These are phyloP conservation scores for Xestia rhomboidea DNA, from an alignment of 2,888 invertebrate genomes.

Conservation along the genomic window DNA sequence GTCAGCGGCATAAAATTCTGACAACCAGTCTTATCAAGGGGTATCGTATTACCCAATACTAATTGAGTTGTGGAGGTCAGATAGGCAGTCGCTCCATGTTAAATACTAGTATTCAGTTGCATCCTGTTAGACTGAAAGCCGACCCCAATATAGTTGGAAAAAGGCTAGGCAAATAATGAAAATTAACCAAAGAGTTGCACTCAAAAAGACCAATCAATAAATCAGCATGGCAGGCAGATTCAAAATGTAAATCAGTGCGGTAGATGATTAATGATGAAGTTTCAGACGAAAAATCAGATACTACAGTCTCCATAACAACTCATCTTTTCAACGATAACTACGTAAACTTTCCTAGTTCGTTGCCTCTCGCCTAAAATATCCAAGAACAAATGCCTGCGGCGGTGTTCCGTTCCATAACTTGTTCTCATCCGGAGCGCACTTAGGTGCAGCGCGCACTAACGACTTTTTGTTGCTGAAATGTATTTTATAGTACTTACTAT, in stretches of 20 bases:
- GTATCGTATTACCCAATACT: too few species aligned
- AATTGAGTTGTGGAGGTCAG: too few species aligned
- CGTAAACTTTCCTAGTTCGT: constrained; percentile 53
- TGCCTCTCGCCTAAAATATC: constrained; percentile 67
- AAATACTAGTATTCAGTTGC: too few species aligned
- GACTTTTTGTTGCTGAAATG: constrained; percentile 42
- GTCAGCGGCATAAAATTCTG: too few species aligned
- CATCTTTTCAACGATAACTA: constrained; percentile 40
- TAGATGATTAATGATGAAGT: constrained; percentile 1
- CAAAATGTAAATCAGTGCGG: not conserved
- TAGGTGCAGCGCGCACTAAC: constrained; percentile 52
- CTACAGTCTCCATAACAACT: constrained; percentile 12
- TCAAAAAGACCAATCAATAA: not conserved
- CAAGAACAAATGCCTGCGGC: constrained; percentile 73
- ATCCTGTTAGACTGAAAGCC: too few species aligned
- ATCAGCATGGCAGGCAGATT: not conserved
- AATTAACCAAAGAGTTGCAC: not conserved
- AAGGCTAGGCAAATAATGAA: too few species aligned
- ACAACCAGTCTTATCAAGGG: too few species aligned
- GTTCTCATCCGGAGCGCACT: constrained; percentile 61
- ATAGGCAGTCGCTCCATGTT: too few species aligned
- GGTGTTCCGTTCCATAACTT: constrained; percentile 71
- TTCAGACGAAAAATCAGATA: constrained; percentile 9
- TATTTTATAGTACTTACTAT: constrained; percentile 32
- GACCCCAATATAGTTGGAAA: too few species aligned